Conservation (phyloP, 2,888 invertebrate genomes). For the Atethmia centrago region DNA sequence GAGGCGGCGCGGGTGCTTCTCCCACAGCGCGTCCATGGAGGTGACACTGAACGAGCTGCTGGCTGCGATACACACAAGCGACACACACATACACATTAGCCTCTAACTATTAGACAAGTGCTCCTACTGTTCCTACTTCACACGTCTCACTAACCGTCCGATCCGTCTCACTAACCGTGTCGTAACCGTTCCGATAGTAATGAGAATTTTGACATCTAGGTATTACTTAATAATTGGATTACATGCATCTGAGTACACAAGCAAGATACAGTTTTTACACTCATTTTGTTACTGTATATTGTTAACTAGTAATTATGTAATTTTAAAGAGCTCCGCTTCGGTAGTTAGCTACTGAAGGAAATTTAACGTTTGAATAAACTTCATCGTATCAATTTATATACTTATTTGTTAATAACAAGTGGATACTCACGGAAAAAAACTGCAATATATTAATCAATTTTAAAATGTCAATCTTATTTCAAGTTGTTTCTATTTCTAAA, state of each 20-base stretch:
- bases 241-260: constrained; percentile 48
- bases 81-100: constrained; percentile 88
- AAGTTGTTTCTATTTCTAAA: constrained; percentile 35
- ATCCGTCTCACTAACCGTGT: no score
- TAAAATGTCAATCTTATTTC: no score
- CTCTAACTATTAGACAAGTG: constrained; percentile 80
- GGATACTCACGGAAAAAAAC: constrained; percentile 2
- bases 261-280: constrained; percentile 40
- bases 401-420: constrained; percentile 16
- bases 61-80: constrained; percentile 88
- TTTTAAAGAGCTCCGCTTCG: constrained; percentile 15
- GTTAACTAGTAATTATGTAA: constrained; percentile 42
- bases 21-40: constrained; percentile 94
- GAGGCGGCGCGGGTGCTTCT: constrained; percentile 93
- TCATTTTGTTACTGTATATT: constrained; percentile 39
- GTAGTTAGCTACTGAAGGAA: neutral
- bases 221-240: constrained; percentile 53
- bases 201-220: constrained; percentile 50
- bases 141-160: constrained; percentile 59
- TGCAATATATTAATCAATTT: constrained; percentile 19
- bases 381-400: constrained; percentile 24
- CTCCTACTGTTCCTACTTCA: constrained; percentile 68
- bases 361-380: constrained; percentile 30
- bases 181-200: constrained; percentile 49
- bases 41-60: constrained; percentile 91